Evolutionary conservation across 2,888 invertebrate genomes (phyloP).

Genomic region (Cryptocheilus praepositus): DNA sequence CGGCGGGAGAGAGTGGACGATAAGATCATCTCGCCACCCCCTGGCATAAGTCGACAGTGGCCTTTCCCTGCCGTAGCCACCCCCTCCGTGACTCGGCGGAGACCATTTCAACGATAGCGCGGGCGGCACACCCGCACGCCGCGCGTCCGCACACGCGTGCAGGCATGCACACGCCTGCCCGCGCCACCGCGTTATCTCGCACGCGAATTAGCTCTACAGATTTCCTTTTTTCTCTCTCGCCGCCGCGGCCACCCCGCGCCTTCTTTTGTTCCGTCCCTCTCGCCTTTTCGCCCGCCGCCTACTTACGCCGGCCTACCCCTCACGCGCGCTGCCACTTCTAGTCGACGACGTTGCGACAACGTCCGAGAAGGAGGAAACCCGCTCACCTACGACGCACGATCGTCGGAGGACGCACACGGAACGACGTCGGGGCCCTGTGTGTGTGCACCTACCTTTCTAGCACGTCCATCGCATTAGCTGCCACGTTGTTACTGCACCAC

Average conservation of each 20-base stretch:
- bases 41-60: slow-evolving; percentile 67
- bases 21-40: slow-evolving; percentile 64
- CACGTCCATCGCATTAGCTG: slow-evolving; percentile 53
- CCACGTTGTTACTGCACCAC: slow-evolving; percentile 50
- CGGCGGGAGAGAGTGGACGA: slow-evolving; percentile 43
- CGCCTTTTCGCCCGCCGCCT: slow-evolving; percentile 13
- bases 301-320: slow-evolving; percentile 8
- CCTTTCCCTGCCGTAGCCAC: slow-evolving; percentile 70
- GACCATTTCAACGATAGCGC: slow-evolving; percentile 64
- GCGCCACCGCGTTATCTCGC: slow-evolving; percentile 68
- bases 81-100: slow-evolving; percentile 68
- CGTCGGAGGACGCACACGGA: slow-evolving; percentile 28
- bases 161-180: slow-evolving; percentile 25
- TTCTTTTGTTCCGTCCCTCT: slow-evolving; percentile 25
- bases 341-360: slow-evolving; percentile 53
- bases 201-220: slow-evolving; percentile 74
- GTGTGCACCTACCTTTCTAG: slow-evolving; percentile 10
- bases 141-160: slow-evolving; percentile 24
- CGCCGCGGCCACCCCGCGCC: not conserved
- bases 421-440: too few species aligned
- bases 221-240: slow-evolving; percentile 58
- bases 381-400: slow-evolving; percentile 48
- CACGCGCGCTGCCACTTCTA: slow-evolving; percentile 49
- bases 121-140: slow-evolving; percentile 30
- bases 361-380: slow-evolving; percentile 49